These are phyloP conservation scores for Disparrhopalites patrizii DNA, from an alignment of 2,888 invertebrate species.

Conservation along the genomic window DNA sequence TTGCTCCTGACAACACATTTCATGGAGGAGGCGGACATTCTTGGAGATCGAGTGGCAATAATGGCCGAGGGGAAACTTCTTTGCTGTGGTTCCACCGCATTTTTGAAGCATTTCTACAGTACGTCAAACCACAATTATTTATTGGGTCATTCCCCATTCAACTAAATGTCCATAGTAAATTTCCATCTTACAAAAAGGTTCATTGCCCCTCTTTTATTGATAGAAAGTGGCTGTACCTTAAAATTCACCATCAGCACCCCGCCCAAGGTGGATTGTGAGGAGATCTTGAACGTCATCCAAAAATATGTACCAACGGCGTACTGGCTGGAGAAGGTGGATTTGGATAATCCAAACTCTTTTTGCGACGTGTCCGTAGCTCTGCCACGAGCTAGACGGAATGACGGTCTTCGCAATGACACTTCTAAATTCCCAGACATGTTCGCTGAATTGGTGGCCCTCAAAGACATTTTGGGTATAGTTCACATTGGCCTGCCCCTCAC, in stretches of 20 bases:
- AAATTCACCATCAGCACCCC: slow-evolving; percentile 60
- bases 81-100: slow-evolving; percentile 77
- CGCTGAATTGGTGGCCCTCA: slow-evolving; percentile 62
- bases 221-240: slow-evolving; percentile 72
- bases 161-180: too few relatives aligned
- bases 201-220: neutral
- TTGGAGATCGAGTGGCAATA: slow-evolving; percentile 85
- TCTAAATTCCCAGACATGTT: slow-evolving; percentile 65
- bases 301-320: slow-evolving; percentile 17
- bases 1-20: slow-evolving; percentile 89
- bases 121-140: too few relatives aligned
- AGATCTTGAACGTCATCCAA: slow-evolving; percentile 14
- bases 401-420: slow-evolving; percentile 58
- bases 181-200: neutral
- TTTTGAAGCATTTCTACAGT: slow-evolving; percentile 65
- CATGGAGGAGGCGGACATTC: slow-evolving; percentile 91
- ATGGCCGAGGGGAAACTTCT: slow-evolving; percentile 66
- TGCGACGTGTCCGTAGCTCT: slow-evolving; percentile 54
- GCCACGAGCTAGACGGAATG: slow-evolving; percentile 52
- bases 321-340: slow-evolving; percentile 2
- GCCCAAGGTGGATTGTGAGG: too few relatives aligned
- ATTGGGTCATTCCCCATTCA: too few relatives aligned
- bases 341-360: slow-evolving; percentile 47
- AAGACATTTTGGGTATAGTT: slow-evolving; percentile 60
- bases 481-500: slow-evolving; percentile 81